Evolutionary conservation across 2,797 vertebrate species (phyloP), one percentile per base, ranked within the genome.

Genomic region (Yasuhikotakia modesta): DNA sequence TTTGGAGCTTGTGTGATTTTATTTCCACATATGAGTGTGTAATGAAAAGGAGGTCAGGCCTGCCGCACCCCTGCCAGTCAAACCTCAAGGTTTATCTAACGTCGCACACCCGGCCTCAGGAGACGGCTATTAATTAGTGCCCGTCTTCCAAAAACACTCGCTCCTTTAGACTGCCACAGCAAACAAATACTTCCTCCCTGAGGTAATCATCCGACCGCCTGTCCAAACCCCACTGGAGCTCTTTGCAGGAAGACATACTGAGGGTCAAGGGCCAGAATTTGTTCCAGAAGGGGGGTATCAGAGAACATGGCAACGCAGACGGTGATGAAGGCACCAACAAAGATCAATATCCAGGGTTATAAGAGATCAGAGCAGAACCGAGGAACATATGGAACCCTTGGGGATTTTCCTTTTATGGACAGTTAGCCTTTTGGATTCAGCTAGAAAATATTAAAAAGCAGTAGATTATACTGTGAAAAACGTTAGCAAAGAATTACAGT

Each of bases 311-410:
- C 45, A 52, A 30, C 27, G 11, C 35, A 67, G 63, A 75, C 50
- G 21, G 53, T 57, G 73, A 75, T 75, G 73, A 75, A 50, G 57
- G 63, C 22, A 67, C 39, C 22, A 68, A 53, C 46, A 60, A 69
- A 76, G 73, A 76, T 76, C 74, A 76, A 76, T 76, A 76, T 69
- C 74, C 43, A 48, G 64, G 52, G 74, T 76, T 76, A 76, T 65
- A 77, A 65, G 27, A 43, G 78, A 84, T 71, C 82, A 79, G 70
- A 83, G 74, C 74, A 85, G 81, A 79, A 75, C 80, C 81, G 73
- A 79, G 55, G 80, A 79, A 21, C 22, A 76, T 57, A 76, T 76
- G 11, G 45, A 50, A 27, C 35, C 21, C 73, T 32, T 67, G 35
- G 61, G 61, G 10, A 7, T 12, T 3, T 30, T 12, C n/a, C n/a